These are phyloP conservation scores for Hedya salicella DNA, from an alignment of 2,888 invertebrate species.

Conservation along the genomic window DNA sequence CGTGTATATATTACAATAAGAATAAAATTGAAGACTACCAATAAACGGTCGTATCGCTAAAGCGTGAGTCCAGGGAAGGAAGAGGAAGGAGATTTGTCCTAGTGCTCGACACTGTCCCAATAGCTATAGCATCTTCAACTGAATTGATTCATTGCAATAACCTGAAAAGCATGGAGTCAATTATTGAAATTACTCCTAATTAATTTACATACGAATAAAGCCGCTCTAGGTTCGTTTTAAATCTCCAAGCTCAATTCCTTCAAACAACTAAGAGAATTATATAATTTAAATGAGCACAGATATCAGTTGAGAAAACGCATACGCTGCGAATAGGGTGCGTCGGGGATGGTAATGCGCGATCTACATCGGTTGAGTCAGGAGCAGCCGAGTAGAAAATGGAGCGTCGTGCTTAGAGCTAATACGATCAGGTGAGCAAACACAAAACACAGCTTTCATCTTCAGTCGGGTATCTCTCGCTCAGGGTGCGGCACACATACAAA, in stretches of 20 bases:
- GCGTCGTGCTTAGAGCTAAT: conserved; percentile 80
- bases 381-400: conserved; percentile 79
- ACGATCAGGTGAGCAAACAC: conserved; percentile 83
- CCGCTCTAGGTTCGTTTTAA: not conserved
- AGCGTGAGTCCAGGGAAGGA: no score
- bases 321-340: conserved; percentile 72
- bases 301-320: conserved; percentile 62
- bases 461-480: conserved; percentile 69
- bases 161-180: no score
- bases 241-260: not conserved
- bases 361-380: conserved; percentile 76
- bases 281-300: conserved; percentile 61
- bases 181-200: no score
- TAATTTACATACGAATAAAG: not conserved
- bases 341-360: conserved; percentile 70
- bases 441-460: conserved; percentile 82
- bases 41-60: no score
- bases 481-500: conserved; percentile 50
- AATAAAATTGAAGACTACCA: no score
- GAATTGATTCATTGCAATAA: no score
- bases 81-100: no score
- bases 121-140: no score
- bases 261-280: conserved; percentile 41
- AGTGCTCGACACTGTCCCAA: no score
- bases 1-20: no score